phyloP scores from a whole-genome alignment of 1,140 invertebrate genomes.

The Drosophila yakuba region DNA sequence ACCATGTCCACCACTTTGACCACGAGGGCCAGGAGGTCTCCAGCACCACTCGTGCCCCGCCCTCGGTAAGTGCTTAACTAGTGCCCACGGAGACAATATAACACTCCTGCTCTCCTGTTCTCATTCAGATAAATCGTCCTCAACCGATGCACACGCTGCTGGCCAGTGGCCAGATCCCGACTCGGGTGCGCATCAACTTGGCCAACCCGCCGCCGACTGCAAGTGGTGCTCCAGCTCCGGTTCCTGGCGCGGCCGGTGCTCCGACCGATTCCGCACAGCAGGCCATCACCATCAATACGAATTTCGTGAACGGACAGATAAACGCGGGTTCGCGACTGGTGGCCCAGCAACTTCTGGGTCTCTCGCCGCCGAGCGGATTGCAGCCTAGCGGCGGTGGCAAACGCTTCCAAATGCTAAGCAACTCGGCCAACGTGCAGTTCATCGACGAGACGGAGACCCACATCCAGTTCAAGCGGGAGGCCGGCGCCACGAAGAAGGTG shows the following conservation, averaged over 20 bases:
- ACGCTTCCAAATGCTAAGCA: constrained; percentile 85
- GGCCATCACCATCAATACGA: constrained; percentile 85
- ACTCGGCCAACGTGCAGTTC: constrained; percentile 86
- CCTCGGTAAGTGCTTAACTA: constrained; percentile 75
- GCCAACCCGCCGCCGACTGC: constrained; percentile 60
- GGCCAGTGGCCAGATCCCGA: constrained; percentile 89
- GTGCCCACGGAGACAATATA: neutral
- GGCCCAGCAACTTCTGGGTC: constrained; percentile 85
- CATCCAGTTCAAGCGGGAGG: constrained; percentile 86
- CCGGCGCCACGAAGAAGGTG: constrained; percentile 52
- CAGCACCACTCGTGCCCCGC: constrained; percentile 86
- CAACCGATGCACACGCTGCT: constrained; percentile 87
- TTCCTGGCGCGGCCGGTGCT: neutral
- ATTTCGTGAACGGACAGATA: constrained; percentile 88
- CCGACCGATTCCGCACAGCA: constrained; percentile 19
- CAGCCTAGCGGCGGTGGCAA: neutral
- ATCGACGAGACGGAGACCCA: constrained; percentile 86
- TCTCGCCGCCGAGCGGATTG: constrained; percentile 12
- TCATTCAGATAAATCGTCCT: constrained; percentile 84
- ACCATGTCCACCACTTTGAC: constrained; percentile 91
- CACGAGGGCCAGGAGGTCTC: constrained; percentile 88
- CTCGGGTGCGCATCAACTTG: constrained; percentile 86
- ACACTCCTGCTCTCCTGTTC: neutral
- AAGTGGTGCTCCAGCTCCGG: neutral
- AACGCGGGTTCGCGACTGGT: constrained; percentile 86